Percentiles rank a stretch among this genome's conserved stretches.
Conservation (phyloP, 2,113 vertebrate species). For the Hoplias malabaricus region DNA sequence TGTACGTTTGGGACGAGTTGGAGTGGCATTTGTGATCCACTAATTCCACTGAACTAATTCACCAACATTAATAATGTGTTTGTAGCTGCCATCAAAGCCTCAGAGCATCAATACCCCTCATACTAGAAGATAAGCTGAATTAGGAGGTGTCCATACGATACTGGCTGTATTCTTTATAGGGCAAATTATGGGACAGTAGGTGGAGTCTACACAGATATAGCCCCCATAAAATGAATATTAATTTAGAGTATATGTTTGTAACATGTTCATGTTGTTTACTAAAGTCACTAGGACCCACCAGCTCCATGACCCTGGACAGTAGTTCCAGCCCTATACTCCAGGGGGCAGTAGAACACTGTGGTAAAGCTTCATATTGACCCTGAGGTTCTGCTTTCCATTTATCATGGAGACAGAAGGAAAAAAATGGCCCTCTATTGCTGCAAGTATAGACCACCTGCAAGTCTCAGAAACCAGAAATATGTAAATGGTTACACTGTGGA, state of each 20-base stretch:
- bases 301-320: background rate
- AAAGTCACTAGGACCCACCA: background rate
- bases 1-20: no score
- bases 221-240: no score
- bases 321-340: slow-evolving; percentile 53
- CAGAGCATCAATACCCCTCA: no score
- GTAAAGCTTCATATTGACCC: background rate
- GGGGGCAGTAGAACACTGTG: slow-evolving; percentile 65
- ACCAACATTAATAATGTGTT: no score
- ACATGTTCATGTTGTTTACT: background rate
- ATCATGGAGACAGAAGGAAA: background rate
- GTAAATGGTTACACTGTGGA: slow-evolving; percentile 32
- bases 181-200: no score
- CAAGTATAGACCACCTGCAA: slow-evolving; percentile 26
- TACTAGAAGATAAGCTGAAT: no score
- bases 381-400: slow-evolving; percentile 16
- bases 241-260: background rate
- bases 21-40: no score
- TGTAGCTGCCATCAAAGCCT: no score
- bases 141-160: no score
- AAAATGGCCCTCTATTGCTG: background rate
- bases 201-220: no score
- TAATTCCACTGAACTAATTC: no score
- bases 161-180: no score
- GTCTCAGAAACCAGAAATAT: slow-evolving; percentile 36